Evolutionary conservation across 2,797 vertebrate species (phyloP), one percentile per base, ranked within the genome.

Genomic region (Xenops minutus): DNA sequence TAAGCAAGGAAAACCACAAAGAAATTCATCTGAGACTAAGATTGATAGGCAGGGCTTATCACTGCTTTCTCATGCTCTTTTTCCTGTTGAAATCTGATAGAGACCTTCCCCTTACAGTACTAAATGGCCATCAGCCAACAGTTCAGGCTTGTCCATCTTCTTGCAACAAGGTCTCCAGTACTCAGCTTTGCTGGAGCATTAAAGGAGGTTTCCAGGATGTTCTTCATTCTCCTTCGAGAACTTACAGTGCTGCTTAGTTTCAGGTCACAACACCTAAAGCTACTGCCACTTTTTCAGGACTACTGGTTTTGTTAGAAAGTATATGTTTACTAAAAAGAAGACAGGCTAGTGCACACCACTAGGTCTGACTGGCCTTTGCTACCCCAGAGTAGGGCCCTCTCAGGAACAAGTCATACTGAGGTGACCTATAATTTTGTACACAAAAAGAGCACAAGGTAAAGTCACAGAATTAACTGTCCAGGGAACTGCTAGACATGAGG

Each of bases 1-100:
- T 92, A 73, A 77, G 63, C 12, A 61, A 87, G 58, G 18, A 92
- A 95, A 96, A 81, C 64, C 78, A 93, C 72, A 55, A 46, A 85
- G 9, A 63, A 72, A 75, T 89, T 93, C 49, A 93, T 88, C 41
- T 91, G 74, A 89, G 78, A 61, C n/a, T 71, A 79, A 69, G 61
- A 85, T 4, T 63, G 41, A 80, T 24, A 77, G 39, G 73, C 64
- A 77, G 56, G 23, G 48, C 43, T 91, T 1, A 1, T 30, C 41
- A 88, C n/a, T 52, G 46, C 63, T 89, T 94, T 74, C 67, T 85
- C 27, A 52, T 46, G 37, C 34, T 88, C 64, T 69, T 43, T 17
- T 84, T 52, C 32, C 41, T 56, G 12, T 8, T 85, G 41, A 81
- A 92, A 85, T n/a, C 67, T n/a, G 44, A 73, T 12, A 80, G 64